Evolutionary conservation across 2,113 vertebrate species (phyloP), one percentile per base, ranked within the genome.

Genomic region (Blennius ocellaris): DNA sequence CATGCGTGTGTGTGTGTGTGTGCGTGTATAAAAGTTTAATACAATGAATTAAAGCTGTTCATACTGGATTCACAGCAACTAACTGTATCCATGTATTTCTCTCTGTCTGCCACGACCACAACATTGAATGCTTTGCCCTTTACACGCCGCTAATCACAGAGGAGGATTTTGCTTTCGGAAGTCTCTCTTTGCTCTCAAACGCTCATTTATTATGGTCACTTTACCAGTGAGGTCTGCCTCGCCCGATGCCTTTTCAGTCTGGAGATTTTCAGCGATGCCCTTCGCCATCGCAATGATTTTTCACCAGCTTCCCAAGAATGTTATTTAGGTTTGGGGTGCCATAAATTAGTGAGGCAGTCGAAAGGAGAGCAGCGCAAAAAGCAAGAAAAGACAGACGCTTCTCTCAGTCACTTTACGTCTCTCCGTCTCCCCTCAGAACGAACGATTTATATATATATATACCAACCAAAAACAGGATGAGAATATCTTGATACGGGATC

Each of bases 161-260:
- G 63, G 72, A 73, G 80, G 69, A 47, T 68, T 75, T 36, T 63
- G 63, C 70, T 74, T 67, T 76, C 73, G 81, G 83, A 86, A 82
- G 76, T 78, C 49, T 4, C 73, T 73, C 59, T 71, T 15, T 60
- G 73, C 83, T 66, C 76, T 86, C 73, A 73, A 79, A 83, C 76
- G 82, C 55, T 83, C 79, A 89, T 88, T 87, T 81, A 80, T 83
- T 83, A 90, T 68, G 38, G 67, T 73, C 76, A 51, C 80, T 73
- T 81, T 77, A 73, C 62, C 74, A n/a, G 65, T 43, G 79, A 54
- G 50, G 55, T 50, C 56, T 15, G 60, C 2, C 56, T 37, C 69
- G 36, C 39, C 16, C 73, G 14, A 79, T 81, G 80, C 43, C 11
- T 87, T 86, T 80, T 60, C 58, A 71, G 76, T 52, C 64, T 83